Evolutionary conservation across 2,113 vertebrate species (phyloP).

Genomic region (Pseudonaja textilis): DNA sequence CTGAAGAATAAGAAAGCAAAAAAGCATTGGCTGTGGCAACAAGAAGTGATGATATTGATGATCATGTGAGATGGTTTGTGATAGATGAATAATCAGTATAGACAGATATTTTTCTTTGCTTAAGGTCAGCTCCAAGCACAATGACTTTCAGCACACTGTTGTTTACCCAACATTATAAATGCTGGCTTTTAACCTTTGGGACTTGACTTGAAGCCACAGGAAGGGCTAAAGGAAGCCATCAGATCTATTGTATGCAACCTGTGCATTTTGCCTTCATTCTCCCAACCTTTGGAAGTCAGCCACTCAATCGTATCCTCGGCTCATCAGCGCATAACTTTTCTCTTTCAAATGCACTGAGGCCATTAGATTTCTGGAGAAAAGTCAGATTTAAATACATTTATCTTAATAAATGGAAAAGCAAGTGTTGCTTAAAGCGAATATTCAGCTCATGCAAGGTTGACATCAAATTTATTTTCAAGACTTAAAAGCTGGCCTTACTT

Average conservation of each 20-base stretch:
- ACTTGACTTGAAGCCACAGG: constrained; percentile 3
- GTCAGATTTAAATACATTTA: constrained; percentile 22
- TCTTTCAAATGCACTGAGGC: neutral
- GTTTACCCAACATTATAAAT: neutral
- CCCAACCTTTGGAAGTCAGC: constrained; percentile 7
- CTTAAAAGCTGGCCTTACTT: constrained; percentile 44
- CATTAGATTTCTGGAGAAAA: constrained; percentile 24
- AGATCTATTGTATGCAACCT: neutral
- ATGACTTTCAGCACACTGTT: neutral
- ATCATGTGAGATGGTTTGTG: neutral
- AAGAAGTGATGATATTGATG: neutral
- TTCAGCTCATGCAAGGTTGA: neutral
- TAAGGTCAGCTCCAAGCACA: neutral
- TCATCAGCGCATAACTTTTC: neutral
- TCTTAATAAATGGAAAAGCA: constrained; percentile 33
- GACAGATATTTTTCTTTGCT: neutral
- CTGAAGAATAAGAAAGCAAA: neutral
- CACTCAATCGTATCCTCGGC: neutral
- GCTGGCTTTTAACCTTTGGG: neutral
- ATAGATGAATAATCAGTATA: neutral
- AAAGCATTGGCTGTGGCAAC: neutral
- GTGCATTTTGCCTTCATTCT: fast-evolving
- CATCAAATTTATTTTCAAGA: constrained; percentile 37
- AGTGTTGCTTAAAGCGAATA: constrained; percentile 23
- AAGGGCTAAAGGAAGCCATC: neutral